These are phyloP conservation scores for Drosophila vallismaia DNA, from an alignment of 2,888 invertebrate species.

Conservation along the genomic window DNA sequence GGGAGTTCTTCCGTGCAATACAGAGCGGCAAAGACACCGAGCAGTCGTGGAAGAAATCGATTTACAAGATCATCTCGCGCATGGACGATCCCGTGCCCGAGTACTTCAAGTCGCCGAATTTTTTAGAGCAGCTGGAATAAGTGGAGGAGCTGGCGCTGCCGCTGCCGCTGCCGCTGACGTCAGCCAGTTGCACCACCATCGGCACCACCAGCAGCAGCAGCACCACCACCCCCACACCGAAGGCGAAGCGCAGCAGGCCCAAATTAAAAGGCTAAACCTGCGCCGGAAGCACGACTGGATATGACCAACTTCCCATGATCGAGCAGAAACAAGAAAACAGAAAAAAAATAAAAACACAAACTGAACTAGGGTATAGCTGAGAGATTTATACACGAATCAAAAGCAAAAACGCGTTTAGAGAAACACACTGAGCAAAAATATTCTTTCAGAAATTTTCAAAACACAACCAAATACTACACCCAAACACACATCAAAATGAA, in stretches of 20 bases:
- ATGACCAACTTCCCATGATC: slow-evolving; percentile 44
- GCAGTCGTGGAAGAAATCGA: slow-evolving; percentile 99
- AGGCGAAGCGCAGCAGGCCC: slow-evolving; percentile 65
- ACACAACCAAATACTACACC: slow-evolving; percentile 26
- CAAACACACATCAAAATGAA: slow-evolving; percentile 33
- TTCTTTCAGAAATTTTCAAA: slow-evolving; percentile 65
- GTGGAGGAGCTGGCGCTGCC: slow-evolving; percentile 74
- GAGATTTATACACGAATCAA: slow-evolving; percentile 12
- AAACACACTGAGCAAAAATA: slow-evolving; percentile 66
- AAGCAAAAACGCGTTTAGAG: slow-evolving; percentile 86
- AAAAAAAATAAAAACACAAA: slow-evolving; percentile 14
- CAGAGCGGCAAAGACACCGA: slow-evolving; percentile 98
- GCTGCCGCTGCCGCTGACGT: slow-evolving; percentile 59
- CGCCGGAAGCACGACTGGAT: slow-evolving; percentile 73
- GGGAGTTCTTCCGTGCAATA: slow-evolving; percentile 99
- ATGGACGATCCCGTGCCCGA: slow-evolving; percentile 99
- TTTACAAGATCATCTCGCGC: slow-evolving; percentile 99
- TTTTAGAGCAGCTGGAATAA: slow-evolving; percentile 98
- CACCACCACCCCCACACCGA: slow-evolving; percentile 53
- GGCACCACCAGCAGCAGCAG: slow-evolving; percentile 35
- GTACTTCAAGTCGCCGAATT: slow-evolving; percentile 99
- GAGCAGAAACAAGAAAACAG: slow-evolving; percentile 8
- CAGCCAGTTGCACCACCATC: slow-evolving; percentile 38
- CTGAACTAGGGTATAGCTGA: slow-evolving; percentile 44
- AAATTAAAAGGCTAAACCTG: slow-evolving; percentile 73